Base-by-base conservation (phyloP, 2,888 invertebrate species). In the Metalampra italica region DNA sequence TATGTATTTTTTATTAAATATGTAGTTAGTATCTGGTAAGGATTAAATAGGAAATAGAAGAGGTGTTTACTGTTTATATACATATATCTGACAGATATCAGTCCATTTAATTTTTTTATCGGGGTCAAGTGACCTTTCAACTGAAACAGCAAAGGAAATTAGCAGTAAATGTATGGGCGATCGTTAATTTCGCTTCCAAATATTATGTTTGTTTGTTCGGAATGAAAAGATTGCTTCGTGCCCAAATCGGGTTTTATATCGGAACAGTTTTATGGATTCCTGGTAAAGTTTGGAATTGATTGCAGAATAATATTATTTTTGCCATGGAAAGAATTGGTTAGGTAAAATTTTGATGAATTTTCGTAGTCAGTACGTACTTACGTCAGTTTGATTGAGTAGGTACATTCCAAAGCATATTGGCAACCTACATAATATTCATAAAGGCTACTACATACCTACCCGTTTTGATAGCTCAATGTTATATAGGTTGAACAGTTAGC, bases 161-260 rank as follows among this genome's bases (percentile, higher is more conserved):
- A 47, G 36, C 47, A 42, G 37, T 22, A 42, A 47, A 47, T 47
- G 42, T 47, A 47, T 47, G 36, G 43, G 47, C 8, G 39, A 15
- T 42, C 47, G 47, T 47, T 42, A 47, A 47, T 43, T 40, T 11
- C 15, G 29, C 14, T 9, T 34, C 29, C 39, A 39, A 39, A 41
- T 42, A 41, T n/a, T 46, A 40, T 41, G 34, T 41, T 34, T 46
- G 46, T 46, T 46, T 46, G 46, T 46, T 34, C 22, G 9, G 9
- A 37, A 22, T 7, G 9, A 29, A 29, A 37, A 37, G 45, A 45
- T 45, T 37, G 45, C 37, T 45, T 22, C 29, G 45, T 8, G 29
- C 37, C 12, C 9, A n/a, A 36, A 36, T 29, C 37, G 37, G 36
- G 12, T 36, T 36, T 36, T 36, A 36, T 36, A n/a, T 36, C 36